Evolutionary conservation across 2,113 vertebrate species (phyloP).

Genomic region (Pedetes capensis): DNA sequence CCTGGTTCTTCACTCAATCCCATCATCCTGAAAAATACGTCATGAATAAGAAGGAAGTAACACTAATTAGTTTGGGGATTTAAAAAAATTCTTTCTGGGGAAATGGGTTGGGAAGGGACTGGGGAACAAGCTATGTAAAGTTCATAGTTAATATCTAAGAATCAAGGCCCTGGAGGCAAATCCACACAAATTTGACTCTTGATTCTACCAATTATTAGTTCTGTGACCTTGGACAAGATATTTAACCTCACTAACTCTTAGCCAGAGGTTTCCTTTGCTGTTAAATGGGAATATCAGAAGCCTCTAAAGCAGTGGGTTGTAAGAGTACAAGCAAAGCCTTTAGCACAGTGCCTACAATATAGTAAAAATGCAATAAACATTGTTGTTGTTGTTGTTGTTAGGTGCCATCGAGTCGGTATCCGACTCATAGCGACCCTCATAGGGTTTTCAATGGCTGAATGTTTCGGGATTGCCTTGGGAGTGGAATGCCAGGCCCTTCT

Average conservation of each 20-base stretch:
- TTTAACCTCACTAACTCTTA: background rate
- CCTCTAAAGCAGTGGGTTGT: background rate
- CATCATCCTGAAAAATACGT: conserved; percentile 91
- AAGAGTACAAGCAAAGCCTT: background rate
- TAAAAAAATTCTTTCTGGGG: background rate
- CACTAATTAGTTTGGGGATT: background rate
- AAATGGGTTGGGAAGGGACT: background rate
- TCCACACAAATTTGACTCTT: background rate
- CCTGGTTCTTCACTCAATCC: conserved; percentile 93
- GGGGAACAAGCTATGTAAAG: background rate
- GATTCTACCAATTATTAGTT: background rate
- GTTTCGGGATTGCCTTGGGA: too few relatives aligned
- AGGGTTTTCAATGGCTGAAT: too few relatives aligned
- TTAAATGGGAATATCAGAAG: background rate
- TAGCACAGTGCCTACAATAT: background rate
- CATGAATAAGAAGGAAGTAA: background rate
- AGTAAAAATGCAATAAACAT: too few relatives aligned
- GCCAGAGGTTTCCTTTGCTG: background rate
- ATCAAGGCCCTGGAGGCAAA: background rate
- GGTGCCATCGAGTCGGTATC: too few relatives aligned
- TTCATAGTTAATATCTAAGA: background rate
- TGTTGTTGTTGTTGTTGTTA: too few relatives aligned
- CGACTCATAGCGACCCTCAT: too few relatives aligned
- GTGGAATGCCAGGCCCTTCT: too few relatives aligned
- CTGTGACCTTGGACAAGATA: background rate